A percentile compares a stretch with the other conserved stretches of the same genome.
Conservation (phyloP, 2,113 vertebrate genomes). For the Neopipo cinnamomea region DNA sequence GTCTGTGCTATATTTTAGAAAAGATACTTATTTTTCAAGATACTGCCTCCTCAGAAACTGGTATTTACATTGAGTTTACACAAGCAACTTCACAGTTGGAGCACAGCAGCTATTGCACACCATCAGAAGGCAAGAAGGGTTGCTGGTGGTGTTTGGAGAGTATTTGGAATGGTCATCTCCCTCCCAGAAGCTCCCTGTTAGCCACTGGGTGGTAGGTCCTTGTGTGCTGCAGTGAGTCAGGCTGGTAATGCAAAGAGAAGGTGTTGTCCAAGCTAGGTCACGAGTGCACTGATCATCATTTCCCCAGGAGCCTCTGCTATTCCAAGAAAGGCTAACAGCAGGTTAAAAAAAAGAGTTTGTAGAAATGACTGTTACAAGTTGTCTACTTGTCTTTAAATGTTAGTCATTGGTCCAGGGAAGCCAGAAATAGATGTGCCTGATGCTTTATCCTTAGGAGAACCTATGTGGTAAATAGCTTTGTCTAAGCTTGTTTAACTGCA, state of each 20-base stretch:
- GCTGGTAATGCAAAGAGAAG: too few relatives aligned
- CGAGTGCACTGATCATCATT: rapidly evolving
- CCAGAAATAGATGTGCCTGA: neutral
- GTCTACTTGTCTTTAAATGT: neutral
- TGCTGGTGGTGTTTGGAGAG: neutral
- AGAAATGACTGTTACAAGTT: rapidly evolving
- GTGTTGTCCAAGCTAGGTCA: too few relatives aligned
- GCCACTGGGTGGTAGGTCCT: rapidly evolving
- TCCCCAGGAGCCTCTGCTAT: neutral
- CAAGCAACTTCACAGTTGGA: neutral
- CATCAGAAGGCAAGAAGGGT: rapidly evolving
- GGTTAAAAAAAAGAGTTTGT: neutral
- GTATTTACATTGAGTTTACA: neutral
- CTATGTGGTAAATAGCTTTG: neutral
- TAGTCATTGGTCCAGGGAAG: rapidly evolving
- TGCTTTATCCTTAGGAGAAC: neutral
- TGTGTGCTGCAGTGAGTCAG: neutral
- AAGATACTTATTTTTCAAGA: neutral
- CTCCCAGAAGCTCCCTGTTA: neutral
- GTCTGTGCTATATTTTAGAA: neutral
- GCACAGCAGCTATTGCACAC: neutral
- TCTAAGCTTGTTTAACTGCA: neutral
- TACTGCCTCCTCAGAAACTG: neutral
- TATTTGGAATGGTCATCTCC: neutral
- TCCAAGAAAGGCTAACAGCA: neutral